A percentile compares a stretch with the other conserved stretches of the same genome.
phyloP scores from a whole-genome alignment of 2,888 invertebrate species.

The Tetropium fuscum region DNA sequence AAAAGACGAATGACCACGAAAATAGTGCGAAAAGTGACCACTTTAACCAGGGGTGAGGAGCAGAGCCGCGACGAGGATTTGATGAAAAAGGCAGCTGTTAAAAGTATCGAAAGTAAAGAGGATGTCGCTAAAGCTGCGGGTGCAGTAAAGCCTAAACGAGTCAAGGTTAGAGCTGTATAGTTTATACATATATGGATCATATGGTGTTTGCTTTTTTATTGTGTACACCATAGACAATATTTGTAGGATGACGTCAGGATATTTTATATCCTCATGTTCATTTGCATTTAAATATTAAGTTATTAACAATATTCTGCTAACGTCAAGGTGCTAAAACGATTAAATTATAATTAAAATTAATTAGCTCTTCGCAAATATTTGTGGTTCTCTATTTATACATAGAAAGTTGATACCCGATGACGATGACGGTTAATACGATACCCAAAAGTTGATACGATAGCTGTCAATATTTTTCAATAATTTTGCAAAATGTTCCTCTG shows the following conservation, averaged over 20 bases:
- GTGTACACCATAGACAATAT: conserved; percentile 15
- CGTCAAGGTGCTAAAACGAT: too few species aligned
- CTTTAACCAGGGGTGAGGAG: conserved; percentile 88
- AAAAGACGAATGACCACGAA: conserved; percentile 87
- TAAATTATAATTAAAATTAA: too few species aligned
- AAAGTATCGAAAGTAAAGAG: conserved; percentile 70
- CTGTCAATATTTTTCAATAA: too few species aligned
- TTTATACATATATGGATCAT: background rate
- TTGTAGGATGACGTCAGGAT: conserved; percentile 17
- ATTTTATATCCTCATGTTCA: conserved; percentile 17
- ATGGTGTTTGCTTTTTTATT: conserved; percentile 23
- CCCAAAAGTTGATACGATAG: too few species aligned
- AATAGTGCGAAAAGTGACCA: conserved; percentile 90
- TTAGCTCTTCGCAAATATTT: too few species aligned
- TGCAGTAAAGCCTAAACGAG: conserved; percentile 75
- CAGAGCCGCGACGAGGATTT: conserved; percentile 79
- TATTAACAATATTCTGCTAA: conserved; percentile 7
- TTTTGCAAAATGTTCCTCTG: too few species aligned
- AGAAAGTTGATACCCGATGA: too few species aligned
- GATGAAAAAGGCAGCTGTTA: conserved; percentile 69
- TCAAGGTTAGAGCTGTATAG: conserved; percentile 73
- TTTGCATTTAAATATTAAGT: conserved; percentile 6
- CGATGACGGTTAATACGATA: too few species aligned
- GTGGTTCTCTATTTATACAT: too few species aligned
- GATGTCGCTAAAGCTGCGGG: conserved; percentile 69